Evolutionary conservation across 2,888 invertebrate species (phyloP).

Genomic region (Patella caerulea): DNA sequence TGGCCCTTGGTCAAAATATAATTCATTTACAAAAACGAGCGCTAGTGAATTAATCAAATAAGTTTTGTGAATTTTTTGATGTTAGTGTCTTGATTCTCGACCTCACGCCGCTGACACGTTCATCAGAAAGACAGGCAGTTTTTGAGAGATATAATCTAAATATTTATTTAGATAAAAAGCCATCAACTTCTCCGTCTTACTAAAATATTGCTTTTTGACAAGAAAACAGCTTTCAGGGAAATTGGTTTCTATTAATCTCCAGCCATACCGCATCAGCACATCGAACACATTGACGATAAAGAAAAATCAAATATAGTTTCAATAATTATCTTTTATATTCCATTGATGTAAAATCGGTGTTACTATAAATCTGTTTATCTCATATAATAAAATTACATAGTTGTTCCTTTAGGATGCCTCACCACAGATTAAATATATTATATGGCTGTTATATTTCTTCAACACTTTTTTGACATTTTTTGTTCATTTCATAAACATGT

Average conservation of each 20-base stretch:
- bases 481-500: no score
- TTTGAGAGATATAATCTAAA: background rate
- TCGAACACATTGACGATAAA: no score
- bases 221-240: conserved; percentile 5
- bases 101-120: background rate
- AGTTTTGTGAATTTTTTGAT: conserved; percentile 5
- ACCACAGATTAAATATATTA: no score
- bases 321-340: no score
- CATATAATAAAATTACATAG: no score
- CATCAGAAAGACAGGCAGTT: background rate
- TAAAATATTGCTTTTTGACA: conserved; percentile 10
- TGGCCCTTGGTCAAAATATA: background rate
- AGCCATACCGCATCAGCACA: no score
- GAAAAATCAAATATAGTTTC: no score
- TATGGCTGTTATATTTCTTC: no score
- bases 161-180: conserved; percentile 1
- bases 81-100: background rate
- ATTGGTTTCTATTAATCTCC: background rate
- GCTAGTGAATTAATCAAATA: background rate
- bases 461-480: no score
- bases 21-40: conserved; percentile 3
- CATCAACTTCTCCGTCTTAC: background rate
- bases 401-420: no score
- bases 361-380: no score
- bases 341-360: no score